These are phyloP conservation scores for Epirrhoe tristata DNA, from an alignment of 2,888 invertebrate genomes.

Conservation along the genomic window DNA sequence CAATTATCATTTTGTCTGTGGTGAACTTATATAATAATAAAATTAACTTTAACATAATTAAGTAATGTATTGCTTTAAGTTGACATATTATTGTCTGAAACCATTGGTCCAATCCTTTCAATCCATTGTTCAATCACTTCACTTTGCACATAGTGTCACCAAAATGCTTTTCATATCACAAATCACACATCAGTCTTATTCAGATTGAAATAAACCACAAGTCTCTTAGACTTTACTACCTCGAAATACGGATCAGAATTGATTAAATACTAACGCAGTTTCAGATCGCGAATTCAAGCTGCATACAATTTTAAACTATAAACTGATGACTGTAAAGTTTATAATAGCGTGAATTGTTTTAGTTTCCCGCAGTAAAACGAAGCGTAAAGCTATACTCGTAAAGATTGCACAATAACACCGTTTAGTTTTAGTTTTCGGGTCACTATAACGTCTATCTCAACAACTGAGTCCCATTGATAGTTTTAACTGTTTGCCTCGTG, in stretches of 20 bases:
- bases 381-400: neutral
- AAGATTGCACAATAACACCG: conserved; percentile 8
- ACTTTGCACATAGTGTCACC: neutral
- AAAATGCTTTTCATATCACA: neutral
- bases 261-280: neutral
- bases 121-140: neutral
- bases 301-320: neutral
- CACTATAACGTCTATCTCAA: conserved; percentile 2
- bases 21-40: neutral
- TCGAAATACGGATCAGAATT: neutral
- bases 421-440: conserved; percentile 8
- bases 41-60: neutral
- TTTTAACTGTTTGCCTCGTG: neutral
- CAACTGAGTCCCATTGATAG: neutral
- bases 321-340: neutral
- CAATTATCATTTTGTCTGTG: too few species aligned
- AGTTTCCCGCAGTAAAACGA: neutral
- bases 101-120: neutral
- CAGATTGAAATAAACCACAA: neutral
- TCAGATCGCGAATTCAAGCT: neutral
- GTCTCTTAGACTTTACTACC: neutral
- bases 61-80: neutral
- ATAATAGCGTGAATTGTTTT: neutral
- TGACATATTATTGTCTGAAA: neutral
- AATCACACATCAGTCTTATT: neutral